Conservation (phyloP, 2,888 invertebrate species). For the Leptopilina drosophilae region DNA sequence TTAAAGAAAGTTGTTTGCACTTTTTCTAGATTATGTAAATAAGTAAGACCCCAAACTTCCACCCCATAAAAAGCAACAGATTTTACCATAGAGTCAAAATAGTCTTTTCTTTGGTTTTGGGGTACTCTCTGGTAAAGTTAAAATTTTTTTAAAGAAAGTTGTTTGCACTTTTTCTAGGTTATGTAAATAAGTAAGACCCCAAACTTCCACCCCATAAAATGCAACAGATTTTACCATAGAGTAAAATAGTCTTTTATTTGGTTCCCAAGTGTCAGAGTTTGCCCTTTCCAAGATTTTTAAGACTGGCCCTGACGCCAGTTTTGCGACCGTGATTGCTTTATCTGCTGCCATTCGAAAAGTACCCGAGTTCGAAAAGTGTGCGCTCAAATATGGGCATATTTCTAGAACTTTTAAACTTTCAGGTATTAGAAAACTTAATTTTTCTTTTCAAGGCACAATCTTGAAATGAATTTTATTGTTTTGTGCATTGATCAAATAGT, state of each 20-base stretch:
- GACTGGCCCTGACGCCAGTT: background rate
- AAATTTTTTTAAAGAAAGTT: constrained; percentile 22
- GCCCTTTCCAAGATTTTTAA: constrained; percentile 23
- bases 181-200: constrained; percentile 25
- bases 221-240: constrained; percentile 24
- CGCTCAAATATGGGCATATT: no score
- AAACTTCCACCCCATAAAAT: constrained; percentile 32
- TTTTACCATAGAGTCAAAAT: no score
- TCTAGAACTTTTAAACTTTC: no score
- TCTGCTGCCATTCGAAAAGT: constrained; percentile 50
- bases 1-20: no score
- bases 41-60: no score
- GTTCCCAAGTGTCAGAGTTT: constrained; percentile 35
- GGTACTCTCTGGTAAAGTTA: background rate
- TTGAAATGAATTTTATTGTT: no score
- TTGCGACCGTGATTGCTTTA: constrained; percentile 26
- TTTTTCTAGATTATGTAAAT: no score
- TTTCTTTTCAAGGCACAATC: no score
- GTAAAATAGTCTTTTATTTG: constrained; percentile 33
- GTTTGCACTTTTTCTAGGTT: constrained; percentile 26
- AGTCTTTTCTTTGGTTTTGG: no score
- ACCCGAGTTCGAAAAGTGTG: constrained; percentile 47
- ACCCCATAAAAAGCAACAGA: no score
- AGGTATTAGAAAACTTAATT: no score
- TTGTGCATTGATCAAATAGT: no score